A percentile compares a stretch with the other conserved stretches of the same genome.
Conservation (phyloP, 2,113 vertebrate species). For the Pygoscelis adeliae region DNA sequence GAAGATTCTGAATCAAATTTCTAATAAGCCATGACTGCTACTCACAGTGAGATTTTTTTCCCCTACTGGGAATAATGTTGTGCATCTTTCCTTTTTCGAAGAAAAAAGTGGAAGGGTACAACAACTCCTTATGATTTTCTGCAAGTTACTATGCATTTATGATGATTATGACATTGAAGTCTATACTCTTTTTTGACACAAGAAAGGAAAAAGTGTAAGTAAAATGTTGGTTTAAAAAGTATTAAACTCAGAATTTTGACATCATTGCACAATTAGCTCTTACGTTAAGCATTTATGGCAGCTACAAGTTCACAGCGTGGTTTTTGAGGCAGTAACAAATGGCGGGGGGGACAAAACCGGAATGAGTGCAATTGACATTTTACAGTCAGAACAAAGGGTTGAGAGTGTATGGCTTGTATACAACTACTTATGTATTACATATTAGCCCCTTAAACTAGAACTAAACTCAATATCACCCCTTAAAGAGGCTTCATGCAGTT, state of each 20-base stretch:
- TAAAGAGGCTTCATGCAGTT: constrained; percentile 8
- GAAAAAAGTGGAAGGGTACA: neutral
- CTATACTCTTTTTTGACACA: constrained; percentile 63
- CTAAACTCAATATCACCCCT: neutral
- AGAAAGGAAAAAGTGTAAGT: constrained; percentile 55
- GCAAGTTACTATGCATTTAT: constrained; percentile 54
- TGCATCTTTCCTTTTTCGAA: neutral
- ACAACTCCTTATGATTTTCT: constrained; percentile 28
- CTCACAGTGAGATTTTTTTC: neutral
- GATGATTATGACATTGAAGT: constrained; percentile 69
- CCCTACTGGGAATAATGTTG: neutral
- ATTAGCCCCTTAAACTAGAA: constrained; percentile 57
- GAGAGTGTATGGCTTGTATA: constrained; percentile 60
- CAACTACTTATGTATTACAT: constrained; percentile 28
- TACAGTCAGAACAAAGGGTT: constrained; percentile 73
- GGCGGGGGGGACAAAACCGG: neutral
- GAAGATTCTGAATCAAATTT: neutral
- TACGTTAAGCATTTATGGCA: constrained; percentile 75
- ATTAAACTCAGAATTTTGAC: constrained; percentile 70
- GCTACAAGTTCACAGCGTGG: constrained; percentile 69
- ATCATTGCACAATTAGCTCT: constrained; percentile 70
- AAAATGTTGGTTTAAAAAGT: constrained; percentile 71
- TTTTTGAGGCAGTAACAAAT: constrained; percentile 68
- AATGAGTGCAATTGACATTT: constrained; percentile 70
- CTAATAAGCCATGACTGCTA: neutral